Base-by-base conservation (phyloP, 2,797 vertebrate species). In the Hylomyscus alleni region DNA sequence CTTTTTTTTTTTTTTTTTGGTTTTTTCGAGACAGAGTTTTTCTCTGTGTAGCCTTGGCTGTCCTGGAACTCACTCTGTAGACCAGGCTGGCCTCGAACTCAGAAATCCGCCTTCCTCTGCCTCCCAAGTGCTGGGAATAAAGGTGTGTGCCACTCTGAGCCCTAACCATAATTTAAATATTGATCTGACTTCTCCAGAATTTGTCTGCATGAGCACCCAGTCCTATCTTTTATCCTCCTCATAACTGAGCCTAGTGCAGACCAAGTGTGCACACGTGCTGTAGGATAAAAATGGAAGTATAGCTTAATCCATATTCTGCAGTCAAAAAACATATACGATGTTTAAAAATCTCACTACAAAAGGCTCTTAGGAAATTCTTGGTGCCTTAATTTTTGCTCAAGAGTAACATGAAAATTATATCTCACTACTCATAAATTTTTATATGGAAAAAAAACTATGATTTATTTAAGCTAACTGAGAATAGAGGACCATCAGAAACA, bases 291-390 rank as follows among this genome's bases (percentile, higher is more conserved):
- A n/a, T 83, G 10, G 94, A 95, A 80, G 31, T 69, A 26, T 2
- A 82, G 26, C 3, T 60, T 69, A 65, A 44, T 90, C 34, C 52
- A 76, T 62, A 82, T 24, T 65, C 2, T 52, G 0, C 2, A 91
- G 26, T 93, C 40, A 81, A 54, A 91, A n/a, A 92, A 88, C 11
- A n/a, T 13, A 40, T 37, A 50, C 73, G 0, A 82, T 90, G 91
- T 62, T 72, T 34, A 47, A 84, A 85, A 80, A 93, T 89, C n/a
- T 91, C 34, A 78, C 54, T 88, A 86, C 31, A 92, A 89, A 96
- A 56, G 13, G 34, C 20, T 73, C 78, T 90, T 26, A 81, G 34
- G 26, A 95, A 84, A 94, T 84, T 12, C 1, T 12, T 54, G 19
- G 0, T 77, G 4, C 19, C 93, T 94, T 87, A 44, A 76, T 31